Evolutionary conservation across 2,888 invertebrate species (phyloP), one percentile per base, ranked within the genome.

Genomic region (Brachyopa scutellaris): DNA sequence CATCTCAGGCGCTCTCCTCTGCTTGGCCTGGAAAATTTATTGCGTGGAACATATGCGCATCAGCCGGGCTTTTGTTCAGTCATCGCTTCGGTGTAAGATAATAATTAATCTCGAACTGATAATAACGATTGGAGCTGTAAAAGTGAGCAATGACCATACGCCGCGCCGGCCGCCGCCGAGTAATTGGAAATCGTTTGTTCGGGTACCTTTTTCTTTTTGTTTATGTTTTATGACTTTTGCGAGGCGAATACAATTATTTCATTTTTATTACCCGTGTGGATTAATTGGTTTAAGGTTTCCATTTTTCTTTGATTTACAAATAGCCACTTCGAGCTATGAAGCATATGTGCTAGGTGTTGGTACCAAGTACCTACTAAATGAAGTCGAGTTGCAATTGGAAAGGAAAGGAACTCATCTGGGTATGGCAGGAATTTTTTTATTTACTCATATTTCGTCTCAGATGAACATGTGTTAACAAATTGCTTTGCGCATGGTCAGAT

Each of bases 1-100:
- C 76, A 82, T 70, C 64, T 33, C 13, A 13, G 31, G 17, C 23
- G 33, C 42, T 51, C 40, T 45, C 31, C 19, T 4, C 23, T 33
- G 31, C 51, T 76, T 76, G 76, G 45, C 64, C 70, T 69, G 70
- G 53, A 70, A 82, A 82, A 76, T 82, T 82, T 82, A 82, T 82
- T 82, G 53, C 77, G 76, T 77, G 76, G 80, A 82, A 82, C 76
- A 66, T 79, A 57, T 70, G 80, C 42, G 29, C 69, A 51, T 61
- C 62, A 62, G 55, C 57, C 49, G 74, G 67, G 1, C 57, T 74
- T 69, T 74, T 80, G 29, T 62, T 70, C 33, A 13, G 6, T 40
- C 21, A 53, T 72, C 17, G 57, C 13, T 47, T 26, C 13, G 45
- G 21, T 47, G 64, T 45, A n/a, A 45, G 33, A 26, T 6, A 42